Evolutionary conservation across 1,140 invertebrate species (phyloP).

Genomic region (Drosophila jambulina): DNA sequence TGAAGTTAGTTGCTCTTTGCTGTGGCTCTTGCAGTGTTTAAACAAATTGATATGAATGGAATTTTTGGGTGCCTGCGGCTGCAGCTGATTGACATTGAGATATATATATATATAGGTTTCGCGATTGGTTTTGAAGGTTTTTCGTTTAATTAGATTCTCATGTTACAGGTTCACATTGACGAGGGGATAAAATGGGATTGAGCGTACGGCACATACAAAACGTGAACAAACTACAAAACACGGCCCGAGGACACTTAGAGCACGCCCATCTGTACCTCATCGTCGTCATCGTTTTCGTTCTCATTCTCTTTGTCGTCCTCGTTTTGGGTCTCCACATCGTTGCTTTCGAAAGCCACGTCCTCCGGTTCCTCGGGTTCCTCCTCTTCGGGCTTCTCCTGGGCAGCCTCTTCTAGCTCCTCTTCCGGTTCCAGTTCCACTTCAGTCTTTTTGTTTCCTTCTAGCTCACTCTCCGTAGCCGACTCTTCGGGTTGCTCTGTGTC

Average conservation of each 20-base stretch:
- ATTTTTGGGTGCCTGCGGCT: conserved; percentile 34
- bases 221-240: conserved; percentile 48
- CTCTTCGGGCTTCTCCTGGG: neutral
- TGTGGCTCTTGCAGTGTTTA: conserved; percentile 48
- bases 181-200: conserved; percentile 32
- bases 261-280: conserved; percentile 84
- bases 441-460: conserved; percentile 40
- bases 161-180: conserved; percentile 42
- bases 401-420: conserved; percentile 17
- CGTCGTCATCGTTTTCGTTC: conserved; percentile 77
- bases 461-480: conserved; percentile 13
- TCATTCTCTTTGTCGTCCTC: conserved; percentile 10
- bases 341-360: conserved; percentile 13
- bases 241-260: conserved; percentile 58
- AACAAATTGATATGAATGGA: conserved; percentile 42
- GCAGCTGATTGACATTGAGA: conserved; percentile 18
- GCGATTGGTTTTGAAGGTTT: conserved; percentile 32
- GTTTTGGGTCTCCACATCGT: neutral
- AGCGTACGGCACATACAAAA: conserved; percentile 54
- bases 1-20: conserved; percentile 50
- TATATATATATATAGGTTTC: conserved; percentile 16
- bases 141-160: conserved; percentile 23
- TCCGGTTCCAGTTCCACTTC: conserved; percentile 23
- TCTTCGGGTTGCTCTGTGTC: conserved; percentile 15
- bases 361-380: neutral